A percentile compares a stretch with the other conserved stretches of the same genome.
phyloP scores from a whole-genome alignment of 2,888 invertebrate species.

The Cheilosia variabilis region DNA sequence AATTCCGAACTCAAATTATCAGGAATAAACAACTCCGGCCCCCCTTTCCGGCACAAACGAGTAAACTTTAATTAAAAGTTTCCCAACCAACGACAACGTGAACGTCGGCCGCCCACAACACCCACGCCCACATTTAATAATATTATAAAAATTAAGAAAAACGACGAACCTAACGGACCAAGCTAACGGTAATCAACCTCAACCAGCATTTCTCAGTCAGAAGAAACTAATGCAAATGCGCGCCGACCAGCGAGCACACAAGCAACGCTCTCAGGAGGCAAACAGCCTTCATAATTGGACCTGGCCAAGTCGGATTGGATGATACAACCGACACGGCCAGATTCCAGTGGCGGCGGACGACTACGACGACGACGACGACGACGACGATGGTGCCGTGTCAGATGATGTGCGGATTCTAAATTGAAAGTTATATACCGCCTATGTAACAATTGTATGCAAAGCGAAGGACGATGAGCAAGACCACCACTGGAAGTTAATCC shows the following conservation, averaged over 20 bases:
- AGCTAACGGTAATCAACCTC: constrained; percentile 67
- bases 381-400: neutral
- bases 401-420: constrained; percentile 74
- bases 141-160: constrained; percentile 73
- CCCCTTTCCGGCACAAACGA: constrained; percentile 43
- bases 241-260: neutral
- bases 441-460: constrained; percentile 68
- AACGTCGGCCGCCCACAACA: neutral
- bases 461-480: neutral
- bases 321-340: constrained; percentile 2
- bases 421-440: constrained; percentile 72
- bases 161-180: constrained; percentile 35
- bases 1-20: constrained; percentile 57
- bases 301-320: constrained; percentile 38
- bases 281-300: constrained; percentile 63
- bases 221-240: constrained; percentile 60
- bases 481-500: constrained; percentile 67
- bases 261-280: neutral
- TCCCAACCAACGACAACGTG: constrained; percentile 12
- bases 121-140: constrained; percentile 54
- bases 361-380: constrained; percentile 6
- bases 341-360: constrained; percentile 33
- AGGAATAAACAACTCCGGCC: constrained; percentile 63
- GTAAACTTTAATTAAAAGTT: constrained; percentile 75
- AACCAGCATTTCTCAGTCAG: constrained; percentile 55